Evolutionary conservation across 2,888 invertebrate genomes (phyloP).

Genomic region (Sinelater perroti): DNA sequence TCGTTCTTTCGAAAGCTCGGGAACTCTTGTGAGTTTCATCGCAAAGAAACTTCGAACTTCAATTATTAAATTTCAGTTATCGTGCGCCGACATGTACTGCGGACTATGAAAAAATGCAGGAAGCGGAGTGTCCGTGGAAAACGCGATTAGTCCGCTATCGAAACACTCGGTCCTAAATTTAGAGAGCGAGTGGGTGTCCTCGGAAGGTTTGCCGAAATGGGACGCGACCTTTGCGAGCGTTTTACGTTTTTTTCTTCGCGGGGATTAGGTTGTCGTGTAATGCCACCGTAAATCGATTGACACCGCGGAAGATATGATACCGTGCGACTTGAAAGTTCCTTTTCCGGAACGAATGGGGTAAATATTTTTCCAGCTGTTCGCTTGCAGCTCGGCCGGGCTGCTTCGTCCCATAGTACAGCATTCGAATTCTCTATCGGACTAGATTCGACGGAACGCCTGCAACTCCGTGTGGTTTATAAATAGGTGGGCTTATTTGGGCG

Average conservation of each 20-base stretch:
- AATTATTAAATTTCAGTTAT: slow-evolving; percentile 11
- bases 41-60: neutral
- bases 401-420: neutral
- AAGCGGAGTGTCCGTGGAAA: neutral
- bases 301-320: neutral
- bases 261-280: neutral
- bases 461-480: slow-evolving; percentile 17
- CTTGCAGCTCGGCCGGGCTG: neutral
- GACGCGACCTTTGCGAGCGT: neutral
- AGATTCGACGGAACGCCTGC: slow-evolving; percentile 12
- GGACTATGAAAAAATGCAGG: neutral
- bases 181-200: neutral
- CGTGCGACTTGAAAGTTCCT: neutral
- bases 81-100: neutral
- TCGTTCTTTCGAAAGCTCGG: neutral
- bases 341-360: neutral
- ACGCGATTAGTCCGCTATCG: neutral
- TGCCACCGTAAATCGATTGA: neutral
- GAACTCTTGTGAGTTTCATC: neutral
- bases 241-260: neutral
- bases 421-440: slow-evolving; percentile 9
- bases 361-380: slow-evolving; percentile 1
- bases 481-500: slow-evolving; percentile 13
- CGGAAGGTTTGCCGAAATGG: neutral
- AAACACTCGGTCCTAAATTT: neutral